phyloP scores from a whole-genome alignment of 2,797 vertebrate species.

The Champsocephalus esox region DNA sequence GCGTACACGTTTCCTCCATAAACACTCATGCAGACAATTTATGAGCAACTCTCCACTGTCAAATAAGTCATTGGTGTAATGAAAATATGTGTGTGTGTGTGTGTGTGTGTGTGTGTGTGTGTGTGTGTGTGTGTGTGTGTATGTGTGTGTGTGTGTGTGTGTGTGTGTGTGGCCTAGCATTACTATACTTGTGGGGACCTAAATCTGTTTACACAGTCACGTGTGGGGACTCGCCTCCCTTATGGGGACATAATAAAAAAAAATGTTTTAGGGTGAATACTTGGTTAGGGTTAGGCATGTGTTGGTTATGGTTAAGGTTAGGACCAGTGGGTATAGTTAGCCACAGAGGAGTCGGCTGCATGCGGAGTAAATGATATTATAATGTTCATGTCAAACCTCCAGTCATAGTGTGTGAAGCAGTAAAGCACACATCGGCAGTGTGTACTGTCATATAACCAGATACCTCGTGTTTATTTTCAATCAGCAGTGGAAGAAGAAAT shows the following conservation, averaged over 20 bases:
- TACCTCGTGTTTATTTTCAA: too few species aligned
- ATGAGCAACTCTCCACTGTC: conserved; percentile 31
- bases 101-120: conserved; percentile 16
- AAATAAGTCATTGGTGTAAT: conserved; percentile 49
- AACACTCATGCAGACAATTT: conserved; percentile 26
- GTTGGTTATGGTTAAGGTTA: too few species aligned
- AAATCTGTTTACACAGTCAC: too few species aligned
- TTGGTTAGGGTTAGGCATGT: too few species aligned
- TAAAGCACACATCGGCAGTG: too few species aligned
- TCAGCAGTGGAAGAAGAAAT: too few species aligned
- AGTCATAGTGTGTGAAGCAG: conserved; percentile 5
- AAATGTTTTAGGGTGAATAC: too few species aligned
- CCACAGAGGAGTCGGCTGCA: background rate
- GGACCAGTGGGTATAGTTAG: conserved; percentile 19
- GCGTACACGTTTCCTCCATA: conserved; percentile 20
- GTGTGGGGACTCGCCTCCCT: too few species aligned
- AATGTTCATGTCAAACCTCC: conserved; percentile 15
- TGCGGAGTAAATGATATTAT: conserved; percentile 20
- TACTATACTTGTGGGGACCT: too few species aligned
- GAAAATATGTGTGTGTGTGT: conserved; percentile 26
- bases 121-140: conserved; percentile 18
- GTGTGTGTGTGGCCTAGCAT: background rate
- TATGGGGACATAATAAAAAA: too few species aligned
- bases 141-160: conserved; percentile 15
- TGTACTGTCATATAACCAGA: too few species aligned